phyloP scores from a whole-genome alignment of 2,888 invertebrate species.

The Vesta saturnalis region DNA sequence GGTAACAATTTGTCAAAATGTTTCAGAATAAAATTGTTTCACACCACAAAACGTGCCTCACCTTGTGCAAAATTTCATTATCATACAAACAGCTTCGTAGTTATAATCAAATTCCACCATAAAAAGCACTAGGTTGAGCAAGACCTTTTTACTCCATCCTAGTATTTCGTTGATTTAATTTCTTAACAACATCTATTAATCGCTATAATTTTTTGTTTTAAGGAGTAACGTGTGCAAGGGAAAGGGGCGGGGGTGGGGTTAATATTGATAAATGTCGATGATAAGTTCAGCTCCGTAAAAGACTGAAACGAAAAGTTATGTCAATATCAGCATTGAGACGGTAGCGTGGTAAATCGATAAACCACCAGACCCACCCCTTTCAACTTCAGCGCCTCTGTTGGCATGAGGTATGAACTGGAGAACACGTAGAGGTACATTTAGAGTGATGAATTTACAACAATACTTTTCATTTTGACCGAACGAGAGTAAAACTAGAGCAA shows the following conservation, averaged over 20 bases:
- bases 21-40: slow-evolving; percentile 26
- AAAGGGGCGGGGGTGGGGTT: too few species aligned
- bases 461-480: too few species aligned
- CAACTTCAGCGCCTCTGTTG: slow-evolving; percentile 37
- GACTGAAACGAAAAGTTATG: slow-evolving; percentile 38
- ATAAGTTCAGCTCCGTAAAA: background rate
- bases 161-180: too few species aligned
- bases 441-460: slow-evolving; percentile 34
- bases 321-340: slow-evolving; percentile 37
- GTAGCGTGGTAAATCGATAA: slow-evolving; percentile 38
- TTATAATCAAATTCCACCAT: slow-evolving; percentile 24
- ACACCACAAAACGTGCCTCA: slow-evolving; percentile 29
- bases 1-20: background rate
- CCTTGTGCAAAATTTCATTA: slow-evolving; percentile 33
- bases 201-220: too few species aligned
- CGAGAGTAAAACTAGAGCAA: too few species aligned
- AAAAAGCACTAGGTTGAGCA: slow-evolving; percentile 14
- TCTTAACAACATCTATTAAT: too few species aligned
- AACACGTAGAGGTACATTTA: slow-evolving; percentile 25
- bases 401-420: slow-evolving; percentile 17
- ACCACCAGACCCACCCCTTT: slow-evolving; percentile 31
- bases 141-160: too few species aligned
- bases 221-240: too few species aligned
- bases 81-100: slow-evolving; percentile 26
- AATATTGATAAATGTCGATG: background rate